phyloP scores from a whole-genome alignment of 2,113 vertebrate species.

The Columba livia region DNA sequence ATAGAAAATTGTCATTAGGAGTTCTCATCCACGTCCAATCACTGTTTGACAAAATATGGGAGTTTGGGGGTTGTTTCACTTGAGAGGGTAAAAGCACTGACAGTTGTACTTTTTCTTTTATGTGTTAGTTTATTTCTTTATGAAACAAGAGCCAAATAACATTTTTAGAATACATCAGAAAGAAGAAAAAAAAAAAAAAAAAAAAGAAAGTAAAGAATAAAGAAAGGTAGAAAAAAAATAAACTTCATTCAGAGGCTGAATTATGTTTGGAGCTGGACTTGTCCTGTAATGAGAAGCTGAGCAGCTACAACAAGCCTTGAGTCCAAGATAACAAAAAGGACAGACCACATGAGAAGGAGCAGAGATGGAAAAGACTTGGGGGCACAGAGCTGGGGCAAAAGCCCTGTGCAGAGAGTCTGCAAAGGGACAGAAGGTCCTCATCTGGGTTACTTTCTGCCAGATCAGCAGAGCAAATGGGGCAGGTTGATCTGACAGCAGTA shows the following conservation, averaged over 20 bases:
- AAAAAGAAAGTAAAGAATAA: background rate
- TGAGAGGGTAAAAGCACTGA: background rate
- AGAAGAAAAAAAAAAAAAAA: too few relatives aligned
- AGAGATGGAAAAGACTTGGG: background rate
- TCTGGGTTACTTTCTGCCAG: background rate
- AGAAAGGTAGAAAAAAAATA: background rate
- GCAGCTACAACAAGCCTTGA: background rate
- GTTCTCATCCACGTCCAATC: background rate
- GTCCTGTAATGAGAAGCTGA: background rate
- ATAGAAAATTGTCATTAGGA: background rate
- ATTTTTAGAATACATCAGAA: background rate
- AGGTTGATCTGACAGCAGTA: background rate
- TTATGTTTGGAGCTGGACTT: background rate
- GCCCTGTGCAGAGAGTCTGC: fast-evolving
- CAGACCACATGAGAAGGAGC: background rate
- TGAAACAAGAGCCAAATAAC: background rate
- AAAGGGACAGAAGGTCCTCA: background rate
- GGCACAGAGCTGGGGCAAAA: background rate
- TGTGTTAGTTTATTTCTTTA: background rate
- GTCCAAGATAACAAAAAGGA: background rate
- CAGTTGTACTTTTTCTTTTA: fast-evolving
- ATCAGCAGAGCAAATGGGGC: background rate
- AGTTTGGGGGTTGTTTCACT: background rate
- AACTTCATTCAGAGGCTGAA: background rate
- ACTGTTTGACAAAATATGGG: background rate